phyloP scores from a whole-genome alignment of 1,140 invertebrate genomes.

The Chironomus striatipennis region DNA sequence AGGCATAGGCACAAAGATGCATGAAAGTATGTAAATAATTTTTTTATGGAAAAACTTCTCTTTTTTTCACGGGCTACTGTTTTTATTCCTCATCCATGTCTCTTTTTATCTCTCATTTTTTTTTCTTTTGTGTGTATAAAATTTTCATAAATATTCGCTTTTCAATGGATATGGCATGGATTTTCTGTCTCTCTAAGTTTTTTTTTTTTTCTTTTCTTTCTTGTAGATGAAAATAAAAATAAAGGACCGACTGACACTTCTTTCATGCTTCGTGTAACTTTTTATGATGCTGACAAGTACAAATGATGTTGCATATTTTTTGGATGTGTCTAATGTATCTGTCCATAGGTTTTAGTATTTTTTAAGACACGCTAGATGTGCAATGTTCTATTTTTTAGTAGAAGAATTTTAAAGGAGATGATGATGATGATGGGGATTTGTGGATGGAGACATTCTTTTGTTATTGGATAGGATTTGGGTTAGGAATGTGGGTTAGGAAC shows the following conservation, averaged over 20 bases:
- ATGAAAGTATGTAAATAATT: too few relatives aligned
- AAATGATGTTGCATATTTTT: conserved; percentile 9
- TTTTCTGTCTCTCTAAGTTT: neutral
- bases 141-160: too few relatives aligned
- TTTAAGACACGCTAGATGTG: neutral
- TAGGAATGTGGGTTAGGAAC: neutral
- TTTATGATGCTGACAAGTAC: conserved; percentile 13
- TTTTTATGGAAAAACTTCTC: neutral
- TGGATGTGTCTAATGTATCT: conserved; percentile 6
- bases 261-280: conserved; percentile 8
- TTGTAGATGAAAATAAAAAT: neutral
- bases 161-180: too few relatives aligned
- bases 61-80: neutral
- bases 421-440: neutral
- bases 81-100: neutral
- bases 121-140: too few relatives aligned
- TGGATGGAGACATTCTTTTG: neutral
- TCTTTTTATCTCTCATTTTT: too few relatives aligned
- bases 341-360: neutral
- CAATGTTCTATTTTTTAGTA: neutral
- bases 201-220: neutral
- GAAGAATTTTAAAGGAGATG: neutral
- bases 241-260: conserved; percentile 11
- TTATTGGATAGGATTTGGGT: neutral
- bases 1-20: too few relatives aligned